Base-by-base conservation (phyloP, 1,140 invertebrate species). In the Achroia grisella region DNA sequence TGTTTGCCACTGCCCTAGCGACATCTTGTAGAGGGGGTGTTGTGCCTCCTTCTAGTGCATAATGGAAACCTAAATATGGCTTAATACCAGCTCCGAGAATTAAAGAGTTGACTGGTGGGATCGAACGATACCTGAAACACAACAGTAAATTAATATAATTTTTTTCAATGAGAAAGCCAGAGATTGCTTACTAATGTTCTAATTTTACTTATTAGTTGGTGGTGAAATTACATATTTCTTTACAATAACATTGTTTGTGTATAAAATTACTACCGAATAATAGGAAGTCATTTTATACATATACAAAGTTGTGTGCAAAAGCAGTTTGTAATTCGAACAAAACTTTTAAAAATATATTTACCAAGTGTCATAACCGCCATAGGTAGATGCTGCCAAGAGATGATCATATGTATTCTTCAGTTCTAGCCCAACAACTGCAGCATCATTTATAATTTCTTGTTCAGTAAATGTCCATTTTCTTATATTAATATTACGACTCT, bases 31-130 rank as follows among this genome's bases (percentile, higher is more conserved):
- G 88, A 10, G 90, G 91, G 31, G 91, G 91, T 23, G 89, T 89
- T 51, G 90, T 87, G 44, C 92, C 89, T 53, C 95, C 95, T 90
- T 98, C 96, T 27, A 96, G 86, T 14, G 94, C 94, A 84, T 94
- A 94, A 83, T 97, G 95, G 80, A 97, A 97, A 9, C 93, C 95
- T 53, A 96, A 62, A 81, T 91, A 98, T 2, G 97, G 97, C 58
- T 92, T 90, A 23, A 90, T 87, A 1, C 97, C 97, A n/a, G 91
- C 90, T 10, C 91, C 92, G 11, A 97, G 67, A 36, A 97, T 92
- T 27, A 96, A 86, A 47, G 90, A 91, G 44, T 92, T 92, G 36
- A 94, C 90, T 8, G 94, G 92, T 0, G 95, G 91, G 52, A 90
- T 90, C 0, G 91, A 90, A 37, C 91, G 89, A 53, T 94, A 93